phyloP scores from a whole-genome alignment of 2,888 invertebrate species.

The Drosophila maculinotata region DNA sequence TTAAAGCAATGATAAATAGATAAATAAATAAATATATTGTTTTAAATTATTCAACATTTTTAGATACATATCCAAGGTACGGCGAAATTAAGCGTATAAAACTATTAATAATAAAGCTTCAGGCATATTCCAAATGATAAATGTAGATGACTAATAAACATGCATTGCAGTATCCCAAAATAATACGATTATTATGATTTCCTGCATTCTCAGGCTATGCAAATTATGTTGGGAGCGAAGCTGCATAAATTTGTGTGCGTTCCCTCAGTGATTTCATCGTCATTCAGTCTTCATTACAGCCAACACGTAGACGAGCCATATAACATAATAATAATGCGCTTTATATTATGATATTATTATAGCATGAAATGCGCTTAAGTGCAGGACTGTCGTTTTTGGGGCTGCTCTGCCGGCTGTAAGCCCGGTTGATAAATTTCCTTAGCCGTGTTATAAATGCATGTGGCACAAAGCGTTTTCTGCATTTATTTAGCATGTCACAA shows the following conservation, averaged over 20 bases:
- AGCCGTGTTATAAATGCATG: slow-evolving; percentile 58
- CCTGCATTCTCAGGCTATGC: not conserved
- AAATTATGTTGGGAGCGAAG: slow-evolving; percentile 17
- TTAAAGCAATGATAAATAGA: no score
- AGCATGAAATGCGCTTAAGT: slow-evolving; percentile 61
- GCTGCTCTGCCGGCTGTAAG: not conserved
- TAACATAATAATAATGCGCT: slow-evolving; percentile 55
- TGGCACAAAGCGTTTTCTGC: slow-evolving; percentile 51
- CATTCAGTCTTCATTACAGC: slow-evolving; percentile 41
- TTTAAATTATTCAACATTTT: no score
- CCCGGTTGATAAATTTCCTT: slow-evolving; percentile 49
- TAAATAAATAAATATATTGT: no score
- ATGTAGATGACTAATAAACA: not conserved
- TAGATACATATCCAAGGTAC: no score
- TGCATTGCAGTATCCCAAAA: not conserved
- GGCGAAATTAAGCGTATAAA: no score
- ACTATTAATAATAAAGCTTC: not conserved
- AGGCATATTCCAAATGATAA: not conserved
- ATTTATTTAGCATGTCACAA: slow-evolving; percentile 63
- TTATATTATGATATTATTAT: slow-evolving; percentile 49
- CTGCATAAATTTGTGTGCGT: slow-evolving; percentile 8
- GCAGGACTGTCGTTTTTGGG: slow-evolving; percentile 14
- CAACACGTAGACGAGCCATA: slow-evolving; percentile 28
- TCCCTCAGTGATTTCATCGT: not conserved
- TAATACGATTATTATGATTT: not conserved